A percentile compares a stretch with the other conserved stretches of the same genome.
Conservation (phyloP, 2,888 invertebrate species). For the Nemotelus nigrinus region DNA sequence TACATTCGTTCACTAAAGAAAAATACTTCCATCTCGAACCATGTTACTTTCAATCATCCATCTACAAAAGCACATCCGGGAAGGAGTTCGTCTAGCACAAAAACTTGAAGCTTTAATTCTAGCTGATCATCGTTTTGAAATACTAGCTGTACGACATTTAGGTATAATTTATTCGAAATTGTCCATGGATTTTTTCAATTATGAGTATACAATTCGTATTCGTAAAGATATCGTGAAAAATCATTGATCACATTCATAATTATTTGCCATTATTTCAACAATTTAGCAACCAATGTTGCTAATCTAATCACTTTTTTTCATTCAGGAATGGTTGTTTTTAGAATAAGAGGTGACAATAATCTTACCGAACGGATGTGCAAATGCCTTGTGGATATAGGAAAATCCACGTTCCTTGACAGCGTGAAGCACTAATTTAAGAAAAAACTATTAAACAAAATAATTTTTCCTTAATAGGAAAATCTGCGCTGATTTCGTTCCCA, state of each 20-base stretch:
- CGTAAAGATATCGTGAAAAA: not conserved
- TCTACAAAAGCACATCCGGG: constrained; percentile 92
- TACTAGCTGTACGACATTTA: constrained; percentile 86
- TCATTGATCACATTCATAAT: not conserved
- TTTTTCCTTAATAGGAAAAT: too few relatives aligned
- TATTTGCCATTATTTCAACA: not conserved
- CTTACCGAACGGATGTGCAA: constrained; percentile 91
- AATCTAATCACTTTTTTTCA: not conserved
- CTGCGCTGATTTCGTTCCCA: too few relatives aligned
- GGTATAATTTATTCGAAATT: constrained; percentile 52
- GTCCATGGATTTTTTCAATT: not conserved
- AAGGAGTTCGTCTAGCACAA: constrained; percentile 89
- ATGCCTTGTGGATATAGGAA: too few relatives aligned
- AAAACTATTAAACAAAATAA: too few relatives aligned
- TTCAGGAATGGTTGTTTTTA: constrained; percentile 87
- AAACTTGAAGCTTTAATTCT: constrained; percentile 88
- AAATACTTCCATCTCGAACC: too few relatives aligned
- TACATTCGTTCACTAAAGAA: too few relatives aligned
- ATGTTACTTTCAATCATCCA: too few relatives aligned
- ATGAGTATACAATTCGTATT: not conserved
- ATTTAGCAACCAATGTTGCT: not conserved
- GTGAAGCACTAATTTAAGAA: too few relatives aligned
- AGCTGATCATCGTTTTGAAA: constrained; percentile 87
- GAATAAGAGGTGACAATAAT: constrained; percentile 85
- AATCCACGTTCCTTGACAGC: too few relatives aligned